Evolutionary conservation across 2,797 vertebrate genomes (phyloP), one percentile per base, ranked within the genome.

Genomic region (Rhinichthys osculus): DNA sequence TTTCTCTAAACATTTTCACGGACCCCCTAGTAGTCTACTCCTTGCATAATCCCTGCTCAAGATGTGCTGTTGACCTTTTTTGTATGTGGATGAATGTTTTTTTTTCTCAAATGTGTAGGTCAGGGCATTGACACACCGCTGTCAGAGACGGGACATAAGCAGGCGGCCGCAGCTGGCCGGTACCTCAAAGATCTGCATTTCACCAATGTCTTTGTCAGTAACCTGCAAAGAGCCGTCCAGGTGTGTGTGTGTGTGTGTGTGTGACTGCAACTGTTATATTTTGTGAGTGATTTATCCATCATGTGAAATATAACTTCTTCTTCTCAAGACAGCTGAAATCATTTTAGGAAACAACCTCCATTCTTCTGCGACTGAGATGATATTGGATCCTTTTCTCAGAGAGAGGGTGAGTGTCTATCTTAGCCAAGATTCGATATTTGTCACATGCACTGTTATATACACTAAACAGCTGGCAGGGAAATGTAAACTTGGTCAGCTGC

Each of bases 141-240:
- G 38, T 97, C 97, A 3, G 95, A 95, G 74, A 95, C 93, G 0
- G 98, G 98, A 38, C 85, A 95, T 84, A 93, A 88, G 86, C 98
- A 99, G 93, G 97, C 95, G 0, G 93, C 96, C 1, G 97, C 97
- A 2, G 97, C 95, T 0, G 98, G 97, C 6, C 19, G 64, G 0
- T 97, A 97, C 93, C 96, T 99, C 77, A 93, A 86, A 84, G 93
- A 96, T 52, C 90, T 97, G 80, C 89, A 87, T 17, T 99, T 99
- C 90, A 96, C 93, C 70, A 95, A 96, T 0, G 95, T 95, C 74
- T 98, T 97, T 86, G 96, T 94, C 90, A 99, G 98, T 67, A 96
- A 99, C 86, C 95, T 99, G 6, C 95, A 93, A 27, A 94, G 98
- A 83, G 96, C 98, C n/a, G 92, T 95, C n/a, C 97, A 99, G 96